These are phyloP conservation scores for Machimus atricapillus DNA, from an alignment of 2,888 invertebrate species.

Conservation along the genomic window DNA sequence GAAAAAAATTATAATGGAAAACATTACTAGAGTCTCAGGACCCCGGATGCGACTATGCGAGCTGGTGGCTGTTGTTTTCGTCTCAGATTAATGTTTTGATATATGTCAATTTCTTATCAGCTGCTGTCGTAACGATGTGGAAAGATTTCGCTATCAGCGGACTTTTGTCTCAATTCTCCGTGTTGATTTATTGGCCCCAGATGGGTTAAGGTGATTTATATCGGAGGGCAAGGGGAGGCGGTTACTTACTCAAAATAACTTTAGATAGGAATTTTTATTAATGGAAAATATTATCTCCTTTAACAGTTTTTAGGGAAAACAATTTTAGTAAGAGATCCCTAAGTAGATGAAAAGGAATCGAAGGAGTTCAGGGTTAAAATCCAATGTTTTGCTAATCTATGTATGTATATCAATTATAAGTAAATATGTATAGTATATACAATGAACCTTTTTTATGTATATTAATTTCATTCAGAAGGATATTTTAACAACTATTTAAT, in stretches of 20 bases:
- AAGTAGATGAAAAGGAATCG: not conserved
- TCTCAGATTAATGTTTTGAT: slow-evolving; percentile 10
- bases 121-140: not conserved
- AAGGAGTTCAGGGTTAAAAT: no score
- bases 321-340: not conserved
- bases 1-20: slow-evolving; percentile 3
- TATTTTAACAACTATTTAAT: no score
- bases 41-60: not conserved
- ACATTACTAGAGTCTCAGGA: not conserved
- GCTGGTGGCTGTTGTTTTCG: not conserved
- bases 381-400: no score
- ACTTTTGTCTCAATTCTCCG: not conserved
- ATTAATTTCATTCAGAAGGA: no score
- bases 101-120: slow-evolving; percentile 7
- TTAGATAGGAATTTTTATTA: not conserved
- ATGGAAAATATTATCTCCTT: not conserved
- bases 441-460: no score
- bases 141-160: slow-evolving; percentile 2
- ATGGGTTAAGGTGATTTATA: not conserved
- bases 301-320: not conserved
- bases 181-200: not conserved
- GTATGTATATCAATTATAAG: no score
- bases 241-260: not conserved
- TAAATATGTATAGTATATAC: no score
- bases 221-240: not conserved